These are phyloP conservation scores for Austrofundulus limnaeus DNA, from an alignment of 2,113 vertebrate genomes.

Conservation along the genomic window DNA sequence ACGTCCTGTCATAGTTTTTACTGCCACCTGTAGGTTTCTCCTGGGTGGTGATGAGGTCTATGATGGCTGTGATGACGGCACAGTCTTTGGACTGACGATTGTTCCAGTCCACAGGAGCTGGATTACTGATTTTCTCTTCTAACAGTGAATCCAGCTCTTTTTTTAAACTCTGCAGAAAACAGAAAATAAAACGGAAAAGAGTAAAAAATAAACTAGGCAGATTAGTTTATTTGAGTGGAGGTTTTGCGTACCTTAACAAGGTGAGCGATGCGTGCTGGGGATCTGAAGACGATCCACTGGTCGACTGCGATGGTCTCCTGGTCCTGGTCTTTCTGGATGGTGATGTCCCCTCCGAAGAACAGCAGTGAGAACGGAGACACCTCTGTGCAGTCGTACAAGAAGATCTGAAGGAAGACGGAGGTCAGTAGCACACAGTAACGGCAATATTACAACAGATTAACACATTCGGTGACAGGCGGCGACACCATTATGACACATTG, in stretches of 20 bases:
- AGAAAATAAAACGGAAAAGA: background rate
- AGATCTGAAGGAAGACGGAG: conserved; percentile 82
- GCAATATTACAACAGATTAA: conserved; percentile 21
- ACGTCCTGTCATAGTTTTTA: conserved; percentile 42
- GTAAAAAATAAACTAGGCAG: background rate
- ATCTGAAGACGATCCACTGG: conserved; percentile 96
- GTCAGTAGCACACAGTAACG: background rate
- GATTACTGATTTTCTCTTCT: conserved; percentile 92
- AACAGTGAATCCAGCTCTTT: conserved; percentile 89
- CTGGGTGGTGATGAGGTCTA: conserved; percentile 96
- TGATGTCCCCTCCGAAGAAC: conserved; percentile 97
- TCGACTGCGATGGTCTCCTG: conserved; percentile 97
- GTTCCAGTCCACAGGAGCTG: conserved; percentile 91
- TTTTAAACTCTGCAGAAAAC: conserved; percentile 82
- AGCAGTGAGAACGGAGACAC: conserved; percentile 96
- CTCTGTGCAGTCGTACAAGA: conserved; percentile 96
- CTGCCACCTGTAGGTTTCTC: conserved; percentile 72
- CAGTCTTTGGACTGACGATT: conserved; percentile 87
- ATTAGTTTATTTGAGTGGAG: background rate
- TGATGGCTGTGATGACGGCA: conserved; percentile 92
- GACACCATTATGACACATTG: conserved; percentile 38
- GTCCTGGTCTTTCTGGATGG: conserved; percentile 92
- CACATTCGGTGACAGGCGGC: conserved; percentile 13
- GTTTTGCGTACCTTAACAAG: conserved; percentile 87
- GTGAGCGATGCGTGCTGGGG: conserved; percentile 90